Conservation (phyloP, 2,888 invertebrate genomes). For the Rugalucina vietnamica region DNA sequence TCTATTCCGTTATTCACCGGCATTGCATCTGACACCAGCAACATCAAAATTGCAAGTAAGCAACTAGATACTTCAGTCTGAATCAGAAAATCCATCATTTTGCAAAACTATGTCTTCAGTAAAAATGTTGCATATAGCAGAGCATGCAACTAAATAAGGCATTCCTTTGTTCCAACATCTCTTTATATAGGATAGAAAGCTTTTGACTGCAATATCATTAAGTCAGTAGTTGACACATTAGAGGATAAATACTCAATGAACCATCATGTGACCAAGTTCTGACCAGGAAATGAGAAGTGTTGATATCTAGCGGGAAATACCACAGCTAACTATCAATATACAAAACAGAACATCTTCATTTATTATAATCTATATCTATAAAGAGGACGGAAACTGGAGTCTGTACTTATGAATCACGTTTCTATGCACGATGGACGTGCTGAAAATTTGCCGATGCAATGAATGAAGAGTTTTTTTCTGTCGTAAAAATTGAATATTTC, state of each 20-base stretch:
- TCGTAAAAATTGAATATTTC: no score
- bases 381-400: background rate
- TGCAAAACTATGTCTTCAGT: background rate
- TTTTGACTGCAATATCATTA: conserved; percentile 13
- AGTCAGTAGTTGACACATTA: background rate
- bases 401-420: background rate
- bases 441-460: background rate
- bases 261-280: conserved; percentile 8
- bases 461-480: no score
- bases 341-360: background rate
- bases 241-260: background rate
- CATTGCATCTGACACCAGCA: background rate
- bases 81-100: background rate
- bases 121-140: no score
- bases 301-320: background rate
- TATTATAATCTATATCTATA: conserved; percentile 7
- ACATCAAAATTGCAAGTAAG: background rate
- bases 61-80: background rate
- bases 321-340: conserved; percentile 7
- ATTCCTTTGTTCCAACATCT: background rate
- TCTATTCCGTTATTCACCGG: background rate
- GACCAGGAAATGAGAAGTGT: conserved; percentile 11
- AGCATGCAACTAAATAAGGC: background rate
- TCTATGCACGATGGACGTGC: background rate
- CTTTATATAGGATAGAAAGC: background rate